Evolutionary conservation across 2,113 vertebrate genomes (phyloP).

Genomic region (Rhinoptilus africanus): DNA sequence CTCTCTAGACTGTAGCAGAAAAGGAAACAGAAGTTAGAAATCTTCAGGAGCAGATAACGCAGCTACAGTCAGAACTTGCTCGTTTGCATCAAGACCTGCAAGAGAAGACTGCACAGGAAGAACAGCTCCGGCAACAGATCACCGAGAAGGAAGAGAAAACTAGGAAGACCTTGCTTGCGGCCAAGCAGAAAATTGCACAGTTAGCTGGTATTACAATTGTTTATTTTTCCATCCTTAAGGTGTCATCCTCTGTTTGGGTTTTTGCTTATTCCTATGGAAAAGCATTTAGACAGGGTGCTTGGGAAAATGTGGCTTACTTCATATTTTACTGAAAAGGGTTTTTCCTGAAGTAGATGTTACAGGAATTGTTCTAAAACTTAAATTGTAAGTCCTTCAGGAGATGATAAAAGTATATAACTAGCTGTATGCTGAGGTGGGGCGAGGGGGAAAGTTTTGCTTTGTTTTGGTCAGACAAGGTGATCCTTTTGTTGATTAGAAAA

Average conservation of each 20-base stretch:
- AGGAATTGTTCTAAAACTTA: not conserved
- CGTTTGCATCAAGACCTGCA: slow-evolving; percentile 89
- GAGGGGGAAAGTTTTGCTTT: not conserved
- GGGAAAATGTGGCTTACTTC: not conserved
- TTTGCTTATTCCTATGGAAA: not conserved
- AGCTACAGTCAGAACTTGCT: slow-evolving; percentile 83
- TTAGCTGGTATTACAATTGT: slow-evolving; percentile 74
- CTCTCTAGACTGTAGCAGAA: slow-evolving; percentile 80
- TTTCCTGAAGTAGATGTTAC: not conserved
- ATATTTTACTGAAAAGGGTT: not conserved
- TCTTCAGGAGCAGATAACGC: slow-evolving; percentile 84
- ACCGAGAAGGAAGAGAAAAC: slow-evolving; percentile 94
- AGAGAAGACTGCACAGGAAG: slow-evolving; percentile 86
- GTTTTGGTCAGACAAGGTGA: not conserved
- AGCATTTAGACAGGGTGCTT: not conserved
- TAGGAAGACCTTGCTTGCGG: slow-evolving; percentile 86
- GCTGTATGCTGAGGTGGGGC: not conserved
- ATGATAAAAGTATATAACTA: not conserved
- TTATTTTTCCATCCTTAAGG: not conserved
- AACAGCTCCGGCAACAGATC: slow-evolving; percentile 88
- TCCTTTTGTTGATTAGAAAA: not conserved
- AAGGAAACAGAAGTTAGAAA: slow-evolving; percentile 83
- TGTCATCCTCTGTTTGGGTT: not conserved
- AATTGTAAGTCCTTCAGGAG: not conserved
- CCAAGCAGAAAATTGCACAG: slow-evolving; percentile 91